Conservation (phyloP, 1,140 invertebrate species). For the Drosophila parabipectinata region DNA sequence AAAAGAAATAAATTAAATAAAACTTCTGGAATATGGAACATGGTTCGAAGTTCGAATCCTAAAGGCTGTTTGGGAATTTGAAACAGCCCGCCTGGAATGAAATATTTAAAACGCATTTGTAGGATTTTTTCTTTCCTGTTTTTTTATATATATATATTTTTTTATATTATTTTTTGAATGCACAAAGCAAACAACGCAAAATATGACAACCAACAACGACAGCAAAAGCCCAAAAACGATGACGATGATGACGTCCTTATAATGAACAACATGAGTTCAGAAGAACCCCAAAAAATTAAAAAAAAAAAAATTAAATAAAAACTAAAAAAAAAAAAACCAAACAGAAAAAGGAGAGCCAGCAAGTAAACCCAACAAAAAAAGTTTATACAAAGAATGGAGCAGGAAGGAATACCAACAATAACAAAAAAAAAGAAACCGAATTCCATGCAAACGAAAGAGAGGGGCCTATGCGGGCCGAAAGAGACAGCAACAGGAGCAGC, state of each 20-base stretch:
- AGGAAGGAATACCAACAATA: conserved; percentile 7
- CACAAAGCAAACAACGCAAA: conserved; percentile 72
- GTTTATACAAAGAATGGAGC: conserved; percentile 66
- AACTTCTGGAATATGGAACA: neutral
- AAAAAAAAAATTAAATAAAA: conserved; percentile 18
- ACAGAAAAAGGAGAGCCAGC: conserved; percentile 37
- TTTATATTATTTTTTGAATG: conserved; percentile 57
- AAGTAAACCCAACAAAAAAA: conserved; percentile 24
- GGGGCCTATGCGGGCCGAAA: conserved; percentile 5
- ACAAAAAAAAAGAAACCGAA: conserved; percentile 17
- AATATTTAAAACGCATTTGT: conserved; percentile 78
- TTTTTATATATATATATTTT: neutral
- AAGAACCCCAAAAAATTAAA: conserved; percentile 55
- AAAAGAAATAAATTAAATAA: neutral
- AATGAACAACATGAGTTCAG: conserved; percentile 79
- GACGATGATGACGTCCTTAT: conserved; percentile 68
- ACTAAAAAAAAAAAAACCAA: conserved; percentile 31
- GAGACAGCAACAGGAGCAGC: conserved; percentile 17
- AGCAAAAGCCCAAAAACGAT: conserved; percentile 47
- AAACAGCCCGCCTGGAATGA: conserved; percentile 51
- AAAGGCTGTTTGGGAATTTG: conserved; percentile 18
- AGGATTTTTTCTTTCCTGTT: conserved; percentile 11
- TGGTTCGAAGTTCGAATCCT: neutral
- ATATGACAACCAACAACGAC: conserved; percentile 62
- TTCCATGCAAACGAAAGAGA: conserved; percentile 28